Evolutionary conservation across 2,113 vertebrate species (phyloP).

Genomic region (Rhegmatorhina hoffmannsi): DNA sequence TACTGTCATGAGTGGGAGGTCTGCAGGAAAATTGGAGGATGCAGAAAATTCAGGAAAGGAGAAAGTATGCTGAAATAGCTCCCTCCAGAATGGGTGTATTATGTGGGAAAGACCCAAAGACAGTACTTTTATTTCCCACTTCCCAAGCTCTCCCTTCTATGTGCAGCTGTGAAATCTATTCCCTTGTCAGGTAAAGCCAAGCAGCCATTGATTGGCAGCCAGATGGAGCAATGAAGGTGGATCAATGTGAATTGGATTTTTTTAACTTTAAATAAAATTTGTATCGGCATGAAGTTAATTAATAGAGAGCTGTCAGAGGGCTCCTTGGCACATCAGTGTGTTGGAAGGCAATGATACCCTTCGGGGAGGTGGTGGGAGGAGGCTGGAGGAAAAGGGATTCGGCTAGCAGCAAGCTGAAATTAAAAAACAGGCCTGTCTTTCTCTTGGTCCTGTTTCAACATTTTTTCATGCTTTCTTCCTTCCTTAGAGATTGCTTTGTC

Average conservation of each 20-base stretch:
- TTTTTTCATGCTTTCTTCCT: background rate
- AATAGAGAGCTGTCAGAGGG: constrained; percentile 74
- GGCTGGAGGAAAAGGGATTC: constrained; percentile 32
- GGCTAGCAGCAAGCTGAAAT: constrained; percentile 37
- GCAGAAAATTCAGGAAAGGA: background rate
- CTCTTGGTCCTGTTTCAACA: background rate
- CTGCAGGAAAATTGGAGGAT: background rate
- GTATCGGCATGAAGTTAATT: constrained; percentile 76
- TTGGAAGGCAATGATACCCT: constrained; percentile 44
- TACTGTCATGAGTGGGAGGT: background rate
- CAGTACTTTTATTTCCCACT: background rate
- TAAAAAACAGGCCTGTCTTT: constrained; percentile 1
- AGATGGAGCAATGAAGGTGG: constrained; percentile 64
- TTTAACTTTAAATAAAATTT: constrained; percentile 77
- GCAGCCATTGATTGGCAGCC: constrained; percentile 68
- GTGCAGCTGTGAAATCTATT: background rate
- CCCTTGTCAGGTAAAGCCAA: constrained; percentile 20
- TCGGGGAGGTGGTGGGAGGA: constrained; percentile 38
- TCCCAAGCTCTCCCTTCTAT: rapidly evolving
- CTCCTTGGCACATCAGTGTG: constrained; percentile 63
- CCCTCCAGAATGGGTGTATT: background rate
- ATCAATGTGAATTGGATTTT: constrained; percentile 78
- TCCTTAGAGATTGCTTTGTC: background rate
- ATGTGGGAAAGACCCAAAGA: background rate
- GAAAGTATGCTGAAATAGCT: background rate